Conservation (phyloP, 2,797 vertebrate genomes). For the Psittacula echo region DNA sequence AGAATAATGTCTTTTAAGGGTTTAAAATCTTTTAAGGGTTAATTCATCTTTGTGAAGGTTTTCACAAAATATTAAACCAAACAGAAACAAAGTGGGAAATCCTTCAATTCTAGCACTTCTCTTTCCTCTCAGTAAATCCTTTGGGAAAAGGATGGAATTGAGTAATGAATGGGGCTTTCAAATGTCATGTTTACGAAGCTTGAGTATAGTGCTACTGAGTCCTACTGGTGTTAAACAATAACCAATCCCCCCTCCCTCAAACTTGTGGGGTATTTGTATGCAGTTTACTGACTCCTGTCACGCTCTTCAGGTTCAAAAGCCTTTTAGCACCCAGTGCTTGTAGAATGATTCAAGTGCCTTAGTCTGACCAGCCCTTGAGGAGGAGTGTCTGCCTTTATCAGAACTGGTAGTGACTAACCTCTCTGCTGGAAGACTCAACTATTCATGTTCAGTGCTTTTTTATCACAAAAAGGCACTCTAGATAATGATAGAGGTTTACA, state of each 20-base stretch:
- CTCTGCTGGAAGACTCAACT: background rate
- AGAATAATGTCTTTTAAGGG: background rate
- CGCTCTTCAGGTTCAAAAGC: background rate
- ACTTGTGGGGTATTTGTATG: fast-evolving
- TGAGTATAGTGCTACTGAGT: background rate
- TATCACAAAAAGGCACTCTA: background rate
- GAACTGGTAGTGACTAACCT: background rate
- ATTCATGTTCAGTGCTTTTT: background rate
- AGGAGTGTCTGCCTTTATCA: background rate
- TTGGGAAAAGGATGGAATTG: background rate
- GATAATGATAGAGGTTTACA: background rate
- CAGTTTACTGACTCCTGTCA: background rate
- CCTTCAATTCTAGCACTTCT: background rate
- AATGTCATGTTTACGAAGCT: background rate
- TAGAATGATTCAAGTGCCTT: background rate
- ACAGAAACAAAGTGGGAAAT: background rate
- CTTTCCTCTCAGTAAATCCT: background rate
- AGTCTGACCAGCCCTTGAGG: background rate
- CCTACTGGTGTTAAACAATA: background rate
- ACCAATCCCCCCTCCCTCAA: background rate
- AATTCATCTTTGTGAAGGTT: background rate
- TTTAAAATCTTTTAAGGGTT: background rate
- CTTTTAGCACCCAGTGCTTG: background rate
- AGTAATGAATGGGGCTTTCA: background rate
- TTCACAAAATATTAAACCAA: background rate